Percentiles rank a stretch among this genome's conserved stretches.
These are phyloP conservation scores for Porites rus DNA, from an alignment of 92 coral and sea anemone genomes.

Conservation along the genomic window DNA sequence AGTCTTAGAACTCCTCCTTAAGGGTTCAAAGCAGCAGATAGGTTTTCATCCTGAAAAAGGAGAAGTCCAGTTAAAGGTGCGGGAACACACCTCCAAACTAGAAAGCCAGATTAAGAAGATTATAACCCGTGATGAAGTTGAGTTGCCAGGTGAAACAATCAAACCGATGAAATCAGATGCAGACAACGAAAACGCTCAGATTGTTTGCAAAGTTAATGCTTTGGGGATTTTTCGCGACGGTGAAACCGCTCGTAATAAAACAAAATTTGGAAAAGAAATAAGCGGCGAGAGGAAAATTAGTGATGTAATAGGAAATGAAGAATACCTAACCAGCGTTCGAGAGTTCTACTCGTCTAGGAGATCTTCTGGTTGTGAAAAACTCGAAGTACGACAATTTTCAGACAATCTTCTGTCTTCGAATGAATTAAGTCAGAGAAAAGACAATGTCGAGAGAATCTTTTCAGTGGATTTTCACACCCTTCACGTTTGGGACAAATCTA, in stretches of 20 bases:
- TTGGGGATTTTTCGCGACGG: neutral
- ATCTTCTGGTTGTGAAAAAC: neutral
- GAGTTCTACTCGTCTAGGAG: neutral
- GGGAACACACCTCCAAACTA: neutral
- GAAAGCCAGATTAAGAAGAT: constrained; percentile 42
- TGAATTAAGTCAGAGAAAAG: neutral
- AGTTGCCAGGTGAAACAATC: constrained; percentile 23
- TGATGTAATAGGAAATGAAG: neutral
- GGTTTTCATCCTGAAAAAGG: constrained; percentile 20
- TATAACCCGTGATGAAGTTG: constrained; percentile 26
- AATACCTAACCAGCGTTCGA: neutral
- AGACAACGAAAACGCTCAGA: constrained; percentile 11
- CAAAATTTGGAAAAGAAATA: neutral
- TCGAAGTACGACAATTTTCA: neutral
- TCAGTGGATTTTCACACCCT: neutral
- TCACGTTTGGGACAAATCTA: neutral
- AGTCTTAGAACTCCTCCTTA: constrained; percentile 50
- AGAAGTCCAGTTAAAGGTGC: neutral
- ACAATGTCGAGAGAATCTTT: neutral
- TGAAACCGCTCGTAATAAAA: neutral
- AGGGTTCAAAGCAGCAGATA: constrained; percentile 43
- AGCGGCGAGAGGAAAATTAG: neutral
- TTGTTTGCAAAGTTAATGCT: neutral
- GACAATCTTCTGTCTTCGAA: neutral
- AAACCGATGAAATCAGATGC: constrained; percentile 15